Evolutionary conservation across 2,888 invertebrate species (phyloP), one percentile per base, ranked within the genome.

Genomic region (Pogonocherus hispidulus): DNA sequence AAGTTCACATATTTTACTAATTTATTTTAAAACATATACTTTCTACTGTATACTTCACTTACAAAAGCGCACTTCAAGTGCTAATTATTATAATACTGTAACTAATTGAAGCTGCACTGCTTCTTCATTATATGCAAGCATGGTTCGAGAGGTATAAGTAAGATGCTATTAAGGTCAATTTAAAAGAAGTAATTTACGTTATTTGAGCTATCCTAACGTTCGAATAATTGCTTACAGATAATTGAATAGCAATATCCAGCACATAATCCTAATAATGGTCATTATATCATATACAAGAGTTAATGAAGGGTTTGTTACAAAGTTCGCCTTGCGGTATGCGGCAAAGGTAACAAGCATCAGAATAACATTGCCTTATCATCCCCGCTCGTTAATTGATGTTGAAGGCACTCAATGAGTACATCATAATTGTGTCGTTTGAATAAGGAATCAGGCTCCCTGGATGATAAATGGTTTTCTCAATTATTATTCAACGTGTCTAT

Each of bases 231-330:
- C 63, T 51, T 68, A 54, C 23, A 68, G 51, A 66, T 68, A 71
- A 71, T 71, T 68, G 66, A 71, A 71, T 71, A 68, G 63, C 67
- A 67, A 69, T 71, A 59, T 32, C 27, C 41, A 41, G 41, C 41
- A 14, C 14, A 68, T 67, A 52, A 55, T 62, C 64, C 59, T 67
- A 69, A 71, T 71, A 59, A 57, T 67, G 59, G 60, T 66, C 70
- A 66, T 72, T 68, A 66, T 55, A 57, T 65, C 62, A 60, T 65
- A 67, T 67, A 67, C 63, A 41, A 62, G 51, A 63, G 18, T 65
- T 70, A 65, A 70, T 57, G 67, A 70, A 60, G 60, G 44, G 55
- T 62, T 67, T 63, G 66, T 70, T 52, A 51, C 6, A 44, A 56
- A 41, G 41, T 41, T 41, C n/a, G 41, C 41, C 35, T 59, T 59